These are phyloP conservation scores for Mythimna albipuncta DNA, from an alignment of 2,888 invertebrate genomes.

Conservation along the genomic window DNA sequence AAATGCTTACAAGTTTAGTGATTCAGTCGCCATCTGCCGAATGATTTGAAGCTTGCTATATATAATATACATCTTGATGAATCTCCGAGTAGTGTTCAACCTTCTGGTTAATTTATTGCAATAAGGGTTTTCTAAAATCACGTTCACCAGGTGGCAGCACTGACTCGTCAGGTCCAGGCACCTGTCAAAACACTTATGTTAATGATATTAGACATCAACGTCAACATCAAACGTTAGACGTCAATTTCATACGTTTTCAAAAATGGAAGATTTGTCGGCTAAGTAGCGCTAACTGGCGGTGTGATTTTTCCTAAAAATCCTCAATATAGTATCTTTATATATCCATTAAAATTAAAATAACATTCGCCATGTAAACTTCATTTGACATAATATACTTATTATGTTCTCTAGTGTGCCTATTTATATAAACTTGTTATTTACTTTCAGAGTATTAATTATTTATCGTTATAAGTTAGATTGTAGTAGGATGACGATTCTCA, in stretches of 20 bases:
- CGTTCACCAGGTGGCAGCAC: not conserved
- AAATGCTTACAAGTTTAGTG: conserved; percentile 44
- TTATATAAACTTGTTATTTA: conserved; percentile 79
- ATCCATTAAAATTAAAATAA: conserved; percentile 14
- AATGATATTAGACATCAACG: too few species aligned
- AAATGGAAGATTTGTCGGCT: too few species aligned
- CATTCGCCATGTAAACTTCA: conserved; percentile 33
- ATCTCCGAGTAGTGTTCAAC: conserved; percentile 58
- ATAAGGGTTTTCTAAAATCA: conserved; percentile 20
- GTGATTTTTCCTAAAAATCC: too few species aligned
- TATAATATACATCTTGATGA: conserved; percentile 59
- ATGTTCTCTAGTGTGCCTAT: conserved; percentile 84
- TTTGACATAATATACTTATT: conserved; percentile 53
- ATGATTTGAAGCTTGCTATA: conserved; percentile 42
- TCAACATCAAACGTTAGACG: too few species aligned
- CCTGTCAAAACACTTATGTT: too few species aligned
- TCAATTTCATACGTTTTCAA: too few species aligned
- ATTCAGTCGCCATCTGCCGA: conserved; percentile 52
- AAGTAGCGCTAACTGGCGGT: too few species aligned
- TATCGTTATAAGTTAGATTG: conserved; percentile 73
- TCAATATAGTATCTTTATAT: conserved; percentile 5
- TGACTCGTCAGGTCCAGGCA: too few species aligned
- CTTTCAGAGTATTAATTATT: conserved; percentile 81
- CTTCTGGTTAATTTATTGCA: conserved; percentile 35
- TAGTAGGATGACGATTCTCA: conserved; percentile 79